Percentiles rank a stretch among this genome's conserved stretches.
Conservation (phyloP, 2,797 vertebrate species). For the Chloroceryle inda region DNA sequence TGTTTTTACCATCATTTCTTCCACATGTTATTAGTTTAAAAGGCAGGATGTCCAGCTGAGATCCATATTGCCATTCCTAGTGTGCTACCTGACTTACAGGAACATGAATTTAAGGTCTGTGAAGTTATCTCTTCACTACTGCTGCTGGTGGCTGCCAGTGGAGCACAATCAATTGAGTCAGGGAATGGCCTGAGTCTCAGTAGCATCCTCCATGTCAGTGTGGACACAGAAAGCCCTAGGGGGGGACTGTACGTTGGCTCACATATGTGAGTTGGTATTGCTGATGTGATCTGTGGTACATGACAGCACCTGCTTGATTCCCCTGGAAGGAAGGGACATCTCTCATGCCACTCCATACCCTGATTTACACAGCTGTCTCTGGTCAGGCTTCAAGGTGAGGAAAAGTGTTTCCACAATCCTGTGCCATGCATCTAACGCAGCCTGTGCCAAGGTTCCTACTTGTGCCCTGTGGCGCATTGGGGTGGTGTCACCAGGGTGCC, state of each 20-base stretch:
- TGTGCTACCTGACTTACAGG: not conserved
- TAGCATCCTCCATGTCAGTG: not conserved
- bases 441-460: not conserved
- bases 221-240: not conserved
- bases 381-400: not conserved
- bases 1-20: not conserved
- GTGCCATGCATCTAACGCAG: not conserved
- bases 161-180: not conserved
- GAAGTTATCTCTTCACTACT: not conserved
- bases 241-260: not conserved
- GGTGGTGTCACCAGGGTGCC: not conserved
- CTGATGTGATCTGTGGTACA: not conserved
- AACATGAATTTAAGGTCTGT: not conserved
- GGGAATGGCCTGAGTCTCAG: not conserved
- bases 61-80: not conserved
- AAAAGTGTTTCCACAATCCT: not conserved
- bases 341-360: rapidly evolving
- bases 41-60: not conserved
- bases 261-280: rapidly evolving
- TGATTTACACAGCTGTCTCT: not conserved
- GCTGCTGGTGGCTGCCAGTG: not conserved
- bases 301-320: not conserved
- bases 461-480: rapidly evolving
- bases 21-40: not conserved
- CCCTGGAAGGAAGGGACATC: not conserved